Conservation (phyloP, 2,797 vertebrate species). For the Pipistrellus kuhlii region DNA sequence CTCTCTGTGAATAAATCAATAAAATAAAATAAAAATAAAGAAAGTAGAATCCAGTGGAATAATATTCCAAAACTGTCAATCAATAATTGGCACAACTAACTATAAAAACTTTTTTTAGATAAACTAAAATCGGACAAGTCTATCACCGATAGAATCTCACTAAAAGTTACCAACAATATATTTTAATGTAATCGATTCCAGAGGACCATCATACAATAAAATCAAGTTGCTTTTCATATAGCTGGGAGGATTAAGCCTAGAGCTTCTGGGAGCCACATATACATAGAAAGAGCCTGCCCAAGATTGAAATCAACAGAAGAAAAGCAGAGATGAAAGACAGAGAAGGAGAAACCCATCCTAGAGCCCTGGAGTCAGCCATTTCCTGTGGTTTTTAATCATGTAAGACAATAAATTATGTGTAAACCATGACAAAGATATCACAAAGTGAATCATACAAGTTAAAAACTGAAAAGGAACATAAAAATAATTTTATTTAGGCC, state of each 20-base stretch:
- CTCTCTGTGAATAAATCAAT: no score
- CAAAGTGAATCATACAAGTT: not conserved
- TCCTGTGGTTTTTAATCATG: not conserved
- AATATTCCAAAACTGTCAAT: not conserved
- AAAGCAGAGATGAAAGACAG: not conserved
- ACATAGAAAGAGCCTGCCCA: not conserved
- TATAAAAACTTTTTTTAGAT: not conserved
- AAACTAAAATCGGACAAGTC: not conserved
- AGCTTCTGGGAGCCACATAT: not conserved
- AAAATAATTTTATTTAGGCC: not conserved
- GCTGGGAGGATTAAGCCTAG: not conserved
- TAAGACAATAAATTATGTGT: not conserved
- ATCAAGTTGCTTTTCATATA: not conserved
- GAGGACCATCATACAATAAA: not conserved
- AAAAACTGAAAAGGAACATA: not conserved
- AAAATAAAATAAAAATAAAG: no score
- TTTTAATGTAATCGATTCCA: not conserved
- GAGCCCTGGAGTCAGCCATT: not conserved
- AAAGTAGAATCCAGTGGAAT: not conserved
- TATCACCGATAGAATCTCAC: not conserved
- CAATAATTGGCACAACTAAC: not conserved
- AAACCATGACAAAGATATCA: constrained; percentile 4
- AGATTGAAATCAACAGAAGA: not conserved
- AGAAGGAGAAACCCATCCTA: not conserved
- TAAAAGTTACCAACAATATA: not conserved